Evolutionary conservation across 2,888 invertebrate species (phyloP).

Genomic region (Nezara viridula): DNA sequence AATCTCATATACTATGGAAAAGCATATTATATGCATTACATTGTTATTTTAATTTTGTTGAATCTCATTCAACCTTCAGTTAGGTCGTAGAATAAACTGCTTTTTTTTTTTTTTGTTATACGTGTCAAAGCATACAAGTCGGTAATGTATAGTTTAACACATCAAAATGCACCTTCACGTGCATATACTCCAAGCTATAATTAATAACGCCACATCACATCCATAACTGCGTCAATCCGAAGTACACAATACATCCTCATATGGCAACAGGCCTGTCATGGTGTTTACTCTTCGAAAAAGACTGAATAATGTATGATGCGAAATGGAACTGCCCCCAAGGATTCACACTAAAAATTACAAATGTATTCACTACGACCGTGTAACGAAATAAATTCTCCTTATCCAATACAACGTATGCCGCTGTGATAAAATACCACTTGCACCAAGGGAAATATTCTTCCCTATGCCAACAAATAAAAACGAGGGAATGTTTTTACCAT

Average conservation of each 20-base stretch:
- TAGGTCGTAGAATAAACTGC: too few relatives aligned
- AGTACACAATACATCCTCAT: not conserved
- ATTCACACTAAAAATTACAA: conserved; percentile 23
- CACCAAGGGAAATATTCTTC: not conserved
- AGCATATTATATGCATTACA: too few relatives aligned
- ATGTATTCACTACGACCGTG: not conserved
- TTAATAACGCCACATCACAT: not conserved
- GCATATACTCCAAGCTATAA: not conserved
- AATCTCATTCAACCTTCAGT: too few relatives aligned
- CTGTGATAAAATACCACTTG: not conserved
- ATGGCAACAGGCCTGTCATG: not conserved
- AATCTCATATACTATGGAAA: too few relatives aligned
- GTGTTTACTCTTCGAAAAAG: not conserved
- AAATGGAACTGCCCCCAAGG: not conserved
- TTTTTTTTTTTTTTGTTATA: too few relatives aligned
- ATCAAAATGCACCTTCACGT: not conserved
- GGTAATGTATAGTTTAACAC: not conserved
- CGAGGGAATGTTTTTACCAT: not conserved
- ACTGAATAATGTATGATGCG: conserved; percentile 1
- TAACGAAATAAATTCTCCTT: conserved; percentile 35
- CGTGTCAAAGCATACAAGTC: not conserved
- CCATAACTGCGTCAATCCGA: not conserved
- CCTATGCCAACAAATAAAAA: not conserved
- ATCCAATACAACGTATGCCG: not conserved
- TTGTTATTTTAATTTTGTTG: too few relatives aligned